A percentile compares a stretch with the other conserved stretches of the same genome.
These are phyloP conservation scores for Setipinna tenuifilis DNA, from an alignment of 2,797 vertebrate genomes.

Conservation along the genomic window DNA sequence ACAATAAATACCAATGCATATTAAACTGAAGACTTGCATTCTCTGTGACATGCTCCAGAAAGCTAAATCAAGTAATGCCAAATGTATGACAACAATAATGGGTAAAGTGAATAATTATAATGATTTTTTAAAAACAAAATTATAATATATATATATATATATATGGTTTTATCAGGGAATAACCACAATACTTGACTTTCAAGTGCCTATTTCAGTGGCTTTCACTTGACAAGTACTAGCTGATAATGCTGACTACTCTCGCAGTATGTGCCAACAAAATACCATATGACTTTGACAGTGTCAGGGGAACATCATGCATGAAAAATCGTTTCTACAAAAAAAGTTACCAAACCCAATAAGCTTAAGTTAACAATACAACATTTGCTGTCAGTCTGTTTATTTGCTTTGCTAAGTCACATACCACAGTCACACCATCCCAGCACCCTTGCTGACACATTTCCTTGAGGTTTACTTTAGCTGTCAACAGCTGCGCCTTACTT, in stretches of 20 bases:
- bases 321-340: neutral
- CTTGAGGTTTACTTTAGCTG: neutral
- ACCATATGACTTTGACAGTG: neutral
- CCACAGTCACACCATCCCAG: neutral
- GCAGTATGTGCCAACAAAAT: neutral
- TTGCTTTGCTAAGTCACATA: neutral
- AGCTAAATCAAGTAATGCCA: neutral
- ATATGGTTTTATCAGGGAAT: neutral
- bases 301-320: neutral
- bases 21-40: neutral
- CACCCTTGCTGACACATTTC: neutral
- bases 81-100: neutral
- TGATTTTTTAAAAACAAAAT: too few species aligned
- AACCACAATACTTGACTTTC: neutral
- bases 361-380: neutral
- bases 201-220: neutral
- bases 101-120: too few species aligned
- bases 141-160: too few species aligned
- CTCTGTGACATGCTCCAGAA: neutral
- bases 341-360: neutral
- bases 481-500: conserved; percentile 4
- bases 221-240: neutral
- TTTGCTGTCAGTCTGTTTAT: neutral
- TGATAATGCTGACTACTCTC: neutral
- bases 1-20: neutral